These are phyloP conservation scores for Melanerpes formicivorus DNA, from an alignment of 2,113 vertebrate genomes.

Conservation along the genomic window DNA sequence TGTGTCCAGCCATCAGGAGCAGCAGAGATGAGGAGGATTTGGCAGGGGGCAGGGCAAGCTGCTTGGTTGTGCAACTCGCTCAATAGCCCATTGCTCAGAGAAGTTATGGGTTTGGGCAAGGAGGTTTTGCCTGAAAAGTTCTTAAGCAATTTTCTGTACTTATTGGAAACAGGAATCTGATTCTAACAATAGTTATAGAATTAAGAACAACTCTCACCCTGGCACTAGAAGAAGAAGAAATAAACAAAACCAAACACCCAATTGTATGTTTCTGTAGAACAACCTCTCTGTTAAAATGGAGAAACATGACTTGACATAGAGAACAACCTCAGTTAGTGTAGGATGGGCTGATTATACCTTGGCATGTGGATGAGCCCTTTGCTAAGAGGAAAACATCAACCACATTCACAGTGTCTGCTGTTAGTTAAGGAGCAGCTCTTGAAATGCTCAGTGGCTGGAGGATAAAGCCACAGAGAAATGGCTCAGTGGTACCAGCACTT, in stretches of 20 bases:
- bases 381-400: not conserved
- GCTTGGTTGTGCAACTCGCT: not conserved
- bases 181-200: constrained; percentile 51
- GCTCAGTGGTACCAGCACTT: fast-evolving
- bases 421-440: not conserved
- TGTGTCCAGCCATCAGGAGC: not conserved
- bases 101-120: not conserved
- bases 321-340: not conserved
- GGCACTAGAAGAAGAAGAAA: not conserved
- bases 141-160: constrained; percentile 35
- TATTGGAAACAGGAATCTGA: constrained; percentile 40
- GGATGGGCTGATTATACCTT: not conserved
- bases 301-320: not conserved
- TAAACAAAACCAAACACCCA: constrained; percentile 26
- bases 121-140: not conserved
- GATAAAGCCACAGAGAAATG: not conserved
- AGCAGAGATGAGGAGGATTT: not conserved
- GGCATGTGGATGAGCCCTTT: not conserved
- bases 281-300: not conserved
- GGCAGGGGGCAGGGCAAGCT: not conserved
- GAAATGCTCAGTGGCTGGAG: not conserved
- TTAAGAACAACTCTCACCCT: constrained; percentile 24
- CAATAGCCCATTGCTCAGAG: not conserved
- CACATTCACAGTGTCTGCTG: not conserved
- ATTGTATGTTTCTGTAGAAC: not conserved